Conservation (phyloP, 1,140 invertebrate species). For the Orussus abietinus region DNA sequence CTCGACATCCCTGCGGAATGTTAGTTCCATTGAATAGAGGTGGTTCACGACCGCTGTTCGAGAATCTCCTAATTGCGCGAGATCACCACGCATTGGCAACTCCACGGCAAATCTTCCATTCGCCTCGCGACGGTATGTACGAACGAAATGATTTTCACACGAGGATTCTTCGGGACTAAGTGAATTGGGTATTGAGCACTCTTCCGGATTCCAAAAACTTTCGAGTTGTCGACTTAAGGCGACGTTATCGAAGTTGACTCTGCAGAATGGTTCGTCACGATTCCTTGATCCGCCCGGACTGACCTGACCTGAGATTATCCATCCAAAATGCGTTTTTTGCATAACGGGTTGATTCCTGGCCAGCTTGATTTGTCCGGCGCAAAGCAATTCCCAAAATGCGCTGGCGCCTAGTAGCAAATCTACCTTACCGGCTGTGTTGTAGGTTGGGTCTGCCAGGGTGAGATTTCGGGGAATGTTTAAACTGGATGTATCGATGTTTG, state of each 20-base stretch:
- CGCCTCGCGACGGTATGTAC: neutral
- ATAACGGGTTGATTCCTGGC: conserved; percentile 12
- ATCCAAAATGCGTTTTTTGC: conserved; percentile 28
- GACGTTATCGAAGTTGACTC: neutral
- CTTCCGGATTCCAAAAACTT: conserved; percentile 3
- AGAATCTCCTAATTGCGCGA: conserved; percentile 27
- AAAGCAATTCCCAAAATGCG: conserved; percentile 27
- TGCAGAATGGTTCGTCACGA: neutral
- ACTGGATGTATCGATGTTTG: neutral
- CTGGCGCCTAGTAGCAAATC: conserved; percentile 30
- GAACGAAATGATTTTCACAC: conserved; percentile 7
- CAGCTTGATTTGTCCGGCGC: conserved; percentile 9
- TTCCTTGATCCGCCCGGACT: conserved; percentile 8
- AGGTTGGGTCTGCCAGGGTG: conserved; percentile 30
- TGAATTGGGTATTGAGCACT: neutral
- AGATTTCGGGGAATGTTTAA: conserved; percentile 24
- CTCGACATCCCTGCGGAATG: conserved; percentile 26
- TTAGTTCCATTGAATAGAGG: conserved; percentile 32
- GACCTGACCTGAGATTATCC: conserved; percentile 24
- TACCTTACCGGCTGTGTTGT: conserved; percentile 21
- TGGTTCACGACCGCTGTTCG: conserved; percentile 23
- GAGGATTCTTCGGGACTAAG: neutral
- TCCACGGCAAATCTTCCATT: conserved; percentile 4
- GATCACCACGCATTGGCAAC: conserved; percentile 1
- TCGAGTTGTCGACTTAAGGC: neutral